A percentile compares a stretch with the other conserved stretches of the same genome.
These are phyloP conservation scores for Percina caprodes DNA, from an alignment of 2,113 vertebrate genomes.

Conservation along the genomic window DNA sequence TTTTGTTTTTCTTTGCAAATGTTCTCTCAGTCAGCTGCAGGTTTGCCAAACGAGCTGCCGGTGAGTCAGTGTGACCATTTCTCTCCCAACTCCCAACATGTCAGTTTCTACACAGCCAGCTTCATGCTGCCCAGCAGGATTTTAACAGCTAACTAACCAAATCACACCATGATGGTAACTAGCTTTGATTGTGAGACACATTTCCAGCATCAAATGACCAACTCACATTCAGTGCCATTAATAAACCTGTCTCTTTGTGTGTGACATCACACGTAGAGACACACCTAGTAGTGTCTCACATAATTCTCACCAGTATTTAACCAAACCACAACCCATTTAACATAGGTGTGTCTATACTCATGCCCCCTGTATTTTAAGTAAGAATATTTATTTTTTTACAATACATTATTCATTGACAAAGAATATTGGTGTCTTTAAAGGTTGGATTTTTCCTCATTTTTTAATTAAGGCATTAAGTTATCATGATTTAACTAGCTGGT, in stretches of 20 bases:
- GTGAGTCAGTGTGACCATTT: conserved; percentile 50
- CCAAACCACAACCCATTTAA: background rate
- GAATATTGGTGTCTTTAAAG: too few species aligned
- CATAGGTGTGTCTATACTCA: too few species aligned
- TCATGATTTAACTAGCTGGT: background rate
- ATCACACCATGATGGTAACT: conserved; percentile 4
- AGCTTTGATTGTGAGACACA: background rate
- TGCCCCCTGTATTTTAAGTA: too few species aligned
- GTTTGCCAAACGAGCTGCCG: conserved; percentile 50
- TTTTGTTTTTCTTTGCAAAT: conserved; percentile 39
- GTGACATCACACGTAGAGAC: conserved; percentile 31
- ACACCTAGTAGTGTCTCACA: conserved; percentile 41
- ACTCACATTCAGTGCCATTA: background rate
- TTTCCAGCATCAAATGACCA: background rate
- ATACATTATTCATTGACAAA: too few species aligned
- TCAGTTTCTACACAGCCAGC: conserved; percentile 21
- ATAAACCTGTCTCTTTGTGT: background rate
- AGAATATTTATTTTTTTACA: too few species aligned
- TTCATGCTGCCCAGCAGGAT: conserved; percentile 24
- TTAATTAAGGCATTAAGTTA: background rate
- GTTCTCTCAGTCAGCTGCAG: conserved; percentile 48
- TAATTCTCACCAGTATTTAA: conserved; percentile 25
- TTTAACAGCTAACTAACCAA: conserved; percentile 23
- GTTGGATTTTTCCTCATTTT: too few species aligned
- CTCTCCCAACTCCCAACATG: conserved; percentile 44